phyloP scores from a whole-genome alignment of 2,797 vertebrate species.

The Helostoma temminkii region DNA sequence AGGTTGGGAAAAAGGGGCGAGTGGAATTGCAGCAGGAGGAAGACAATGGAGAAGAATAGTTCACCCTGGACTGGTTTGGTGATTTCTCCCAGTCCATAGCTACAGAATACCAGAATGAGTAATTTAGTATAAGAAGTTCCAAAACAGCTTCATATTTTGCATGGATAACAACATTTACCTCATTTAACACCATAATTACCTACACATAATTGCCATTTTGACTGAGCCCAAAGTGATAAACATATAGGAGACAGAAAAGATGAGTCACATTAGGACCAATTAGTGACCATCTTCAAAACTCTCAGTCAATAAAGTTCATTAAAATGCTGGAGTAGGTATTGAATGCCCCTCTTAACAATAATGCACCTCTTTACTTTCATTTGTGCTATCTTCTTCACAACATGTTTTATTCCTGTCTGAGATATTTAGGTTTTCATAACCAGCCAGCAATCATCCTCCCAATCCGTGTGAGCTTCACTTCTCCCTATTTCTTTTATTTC shows the following conservation, averaged over 20 bases:
- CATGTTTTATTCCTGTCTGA: conserved; percentile 1
- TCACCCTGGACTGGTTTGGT: conserved; percentile 78
- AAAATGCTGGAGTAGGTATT: neutral
- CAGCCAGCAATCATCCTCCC: neutral
- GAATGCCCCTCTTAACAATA: neutral
- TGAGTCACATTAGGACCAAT: conserved; percentile 29
- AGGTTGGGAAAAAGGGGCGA: conserved; percentile 36
- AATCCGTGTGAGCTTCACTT: neutral
- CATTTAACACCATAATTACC: neutral
- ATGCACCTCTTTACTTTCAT: conserved; percentile 2
- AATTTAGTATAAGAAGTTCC: neutral
- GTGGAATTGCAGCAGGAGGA: conserved; percentile 63
- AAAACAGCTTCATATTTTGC: conserved; percentile 1
- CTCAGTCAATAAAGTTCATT: conserved; percentile 11
- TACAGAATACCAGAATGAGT: conserved; percentile 12
- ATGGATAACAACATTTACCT: neutral
- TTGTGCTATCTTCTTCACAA: conserved; percentile 3
- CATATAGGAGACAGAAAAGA: neutral
- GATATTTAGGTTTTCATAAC: neutral
- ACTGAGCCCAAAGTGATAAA: neutral
- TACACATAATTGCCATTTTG: neutral
- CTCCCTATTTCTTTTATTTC: neutral
- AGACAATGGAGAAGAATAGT: conserved; percentile 41
- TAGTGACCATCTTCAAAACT: conserved; percentile 25
- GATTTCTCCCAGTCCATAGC: conserved; percentile 65